Percentiles rank a stretch among this genome's conserved stretches.
Evolutionary conservation across 2,797 vertebrate species (phyloP).

Genomic region (Gorsachius magnificus): DNA sequence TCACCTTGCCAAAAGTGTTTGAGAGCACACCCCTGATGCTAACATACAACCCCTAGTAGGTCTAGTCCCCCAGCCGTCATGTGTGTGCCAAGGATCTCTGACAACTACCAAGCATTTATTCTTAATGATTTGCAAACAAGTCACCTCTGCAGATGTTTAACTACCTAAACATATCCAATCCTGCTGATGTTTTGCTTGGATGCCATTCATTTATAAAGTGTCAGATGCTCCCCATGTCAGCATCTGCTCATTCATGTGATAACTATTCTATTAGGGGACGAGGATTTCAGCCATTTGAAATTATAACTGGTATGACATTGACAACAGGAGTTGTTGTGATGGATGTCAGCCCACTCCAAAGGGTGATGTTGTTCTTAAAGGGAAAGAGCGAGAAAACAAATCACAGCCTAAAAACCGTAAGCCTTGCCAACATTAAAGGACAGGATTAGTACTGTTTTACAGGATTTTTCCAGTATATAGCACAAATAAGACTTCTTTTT

Average conservation of each 20-base stretch:
- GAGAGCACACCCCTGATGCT: background rate
- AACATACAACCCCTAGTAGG: background rate
- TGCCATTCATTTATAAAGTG: slow-evolving; percentile 51
- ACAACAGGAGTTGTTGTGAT: slow-evolving; percentile 30
- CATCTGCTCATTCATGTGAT: slow-evolving; percentile 60
- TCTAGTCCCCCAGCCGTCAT: background rate
- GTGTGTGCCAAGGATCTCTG: background rate
- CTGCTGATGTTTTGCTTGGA: slow-evolving; percentile 54
- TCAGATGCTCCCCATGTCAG: slow-evolving; percentile 50
- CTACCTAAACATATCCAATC: slow-evolving; percentile 23
- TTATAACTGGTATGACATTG: slow-evolving; percentile 44
- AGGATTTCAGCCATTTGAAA: slow-evolving; percentile 51
- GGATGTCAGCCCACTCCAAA: slow-evolving; percentile 5
- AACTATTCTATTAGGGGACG: slow-evolving; percentile 52
- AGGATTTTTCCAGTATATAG: background rate
- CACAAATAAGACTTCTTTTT: background rate
- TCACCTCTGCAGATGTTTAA: slow-evolving; percentile 39
- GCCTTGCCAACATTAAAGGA: background rate
- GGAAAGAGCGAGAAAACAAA: background rate
- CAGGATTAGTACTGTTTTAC: background rate
- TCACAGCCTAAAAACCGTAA: background rate
- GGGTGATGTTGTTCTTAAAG: background rate
- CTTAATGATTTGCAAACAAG: background rate
- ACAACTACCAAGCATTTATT: background rate
- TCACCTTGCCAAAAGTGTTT: background rate